phyloP scores from a whole-genome alignment of 2,113 vertebrate genomes.

The Microtus montanus region DNA sequence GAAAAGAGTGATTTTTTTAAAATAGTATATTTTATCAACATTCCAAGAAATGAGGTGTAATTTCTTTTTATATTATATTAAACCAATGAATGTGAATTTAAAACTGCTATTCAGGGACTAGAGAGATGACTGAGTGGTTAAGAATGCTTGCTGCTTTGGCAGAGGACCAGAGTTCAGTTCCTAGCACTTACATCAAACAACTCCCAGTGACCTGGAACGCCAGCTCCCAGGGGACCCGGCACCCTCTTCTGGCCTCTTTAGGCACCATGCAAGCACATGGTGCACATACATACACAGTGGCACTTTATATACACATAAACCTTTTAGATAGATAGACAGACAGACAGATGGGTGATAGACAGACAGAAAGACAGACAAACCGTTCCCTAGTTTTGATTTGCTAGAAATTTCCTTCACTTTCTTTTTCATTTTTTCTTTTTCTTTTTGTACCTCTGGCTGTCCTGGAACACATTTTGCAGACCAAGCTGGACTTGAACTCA shows the following conservation, averaged over 20 bases:
- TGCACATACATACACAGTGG: too few relatives aligned
- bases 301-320: not conserved
- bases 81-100: slow-evolving; percentile 39
- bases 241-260: not conserved
- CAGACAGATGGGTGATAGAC: too few relatives aligned
- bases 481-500: not conserved
- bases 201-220: not conserved
- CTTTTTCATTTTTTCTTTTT: not conserved
- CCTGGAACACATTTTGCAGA: not conserved
- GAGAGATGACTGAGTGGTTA: not conserved
- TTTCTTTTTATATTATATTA: slow-evolving; percentile 17
- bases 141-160: not conserved
- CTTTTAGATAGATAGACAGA: not conserved
- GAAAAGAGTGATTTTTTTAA: not conserved
- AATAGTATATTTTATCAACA: slow-evolving; percentile 9
- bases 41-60: slow-evolving; percentile 35
- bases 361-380: too few relatives aligned
- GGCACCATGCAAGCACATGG: too few relatives aligned
- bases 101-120: not conserved
- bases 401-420: not conserved
- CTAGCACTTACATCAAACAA: too few relatives aligned
- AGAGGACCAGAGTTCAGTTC: too few relatives aligned
- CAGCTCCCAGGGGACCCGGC: too few relatives aligned
- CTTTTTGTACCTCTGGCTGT: not conserved
- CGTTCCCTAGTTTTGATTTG: not conserved